Base-by-base conservation (phyloP, 2,797 vertebrate species). In the Rhinophrynus dorsalis region DNA sequence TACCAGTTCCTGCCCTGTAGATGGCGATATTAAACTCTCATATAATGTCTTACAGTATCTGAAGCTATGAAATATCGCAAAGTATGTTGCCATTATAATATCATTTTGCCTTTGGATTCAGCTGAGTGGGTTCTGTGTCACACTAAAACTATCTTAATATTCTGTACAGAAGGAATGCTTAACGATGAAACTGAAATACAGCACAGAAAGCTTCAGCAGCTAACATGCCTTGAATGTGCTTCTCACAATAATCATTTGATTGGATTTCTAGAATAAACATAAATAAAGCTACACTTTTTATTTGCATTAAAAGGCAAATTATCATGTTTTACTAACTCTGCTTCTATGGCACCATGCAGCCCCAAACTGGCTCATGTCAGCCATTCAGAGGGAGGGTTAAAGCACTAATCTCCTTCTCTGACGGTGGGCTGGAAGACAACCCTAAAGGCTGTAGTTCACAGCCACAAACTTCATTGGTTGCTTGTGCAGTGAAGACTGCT, bases 91-190 rank as follows among this genome's bases (percentile, higher is more conserved):
- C 2, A 29, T 27, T 37, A 38, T 47, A 35, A 12, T 26, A 38
- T 62, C 7, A 56, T 48, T 57, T 38, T n/a, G 7, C 32, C 26
- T 68, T 37, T 56, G 48, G 30, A 55, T 61, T 63, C 23, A 17
- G 23, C 42, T 63, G 59, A 71, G 63, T 48, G 48, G 52, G 52
- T 45, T 61, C 37, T 37, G 33, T 69, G 47, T 44, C 37, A 61
- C 48, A 61, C 8, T 24, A 50, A 51, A 58, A 45, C 5, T 37
- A 55, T 24, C 11, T 15, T 33, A 55, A 52, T 69, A 55, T 12
- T 5, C n/a, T 21, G 21, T 7, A 54, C 37, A 44, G 11, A 26
- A 44, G 17, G 13, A 13, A 18, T 12, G 48, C 30, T 26, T 9
- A 35, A 61, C 4, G 33, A 32, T 13, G 27, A 29, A 27, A 52